Percentiles rank a stretch among this genome's conserved stretches.
These are phyloP conservation scores for Drosophila prolongata DNA, from an alignment of 2,888 invertebrate species.

Conservation along the genomic window DNA sequence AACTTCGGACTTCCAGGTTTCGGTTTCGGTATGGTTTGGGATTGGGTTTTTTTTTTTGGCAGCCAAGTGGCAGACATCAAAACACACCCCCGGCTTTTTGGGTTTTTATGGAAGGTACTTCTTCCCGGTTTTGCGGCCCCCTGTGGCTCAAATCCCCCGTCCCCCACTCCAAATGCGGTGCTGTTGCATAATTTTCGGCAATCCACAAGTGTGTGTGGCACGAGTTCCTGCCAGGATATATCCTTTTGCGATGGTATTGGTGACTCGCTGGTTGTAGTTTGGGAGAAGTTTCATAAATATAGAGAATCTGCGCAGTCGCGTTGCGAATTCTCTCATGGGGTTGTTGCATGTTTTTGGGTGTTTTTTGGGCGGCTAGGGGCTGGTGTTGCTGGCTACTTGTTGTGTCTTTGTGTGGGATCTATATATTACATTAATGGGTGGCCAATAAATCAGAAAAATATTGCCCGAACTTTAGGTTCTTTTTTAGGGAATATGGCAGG, in stretches of 20 bases:
- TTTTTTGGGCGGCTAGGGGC: constrained; percentile 9
- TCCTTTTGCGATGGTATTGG: constrained; percentile 41
- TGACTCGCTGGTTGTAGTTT: constrained; percentile 30
- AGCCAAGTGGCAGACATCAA: constrained; percentile 76
- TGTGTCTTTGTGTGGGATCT: constrained; percentile 71
- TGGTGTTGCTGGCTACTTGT: constrained; percentile 73
- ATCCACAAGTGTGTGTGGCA: constrained; percentile 83
- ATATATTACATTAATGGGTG: constrained; percentile 23
- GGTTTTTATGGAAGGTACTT: constrained; percentile 17
- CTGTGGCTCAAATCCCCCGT: constrained; percentile 8
- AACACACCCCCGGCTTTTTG: constrained; percentile 58
- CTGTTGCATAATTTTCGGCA: constrained; percentile 79
- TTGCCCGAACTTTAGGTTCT: background rate
- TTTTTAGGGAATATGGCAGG: background rate
- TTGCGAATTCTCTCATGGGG: constrained; percentile 18
- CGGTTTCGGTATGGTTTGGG: constrained; percentile 9
- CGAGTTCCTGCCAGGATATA: constrained; percentile 60
- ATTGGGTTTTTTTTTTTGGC: constrained; percentile 30
- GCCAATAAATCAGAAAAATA: constrained; percentile 33
- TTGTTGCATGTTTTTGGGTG: constrained; percentile 40
- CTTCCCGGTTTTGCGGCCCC: constrained; percentile 12
- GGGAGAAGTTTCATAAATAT: background rate
- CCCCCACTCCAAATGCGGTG: constrained; percentile 51
- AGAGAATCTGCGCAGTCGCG: constrained; percentile 50
- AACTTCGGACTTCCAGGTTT: constrained; percentile 17